phyloP scores from a whole-genome alignment of 2,113 vertebrate genomes.

The Axis porcinus region DNA sequence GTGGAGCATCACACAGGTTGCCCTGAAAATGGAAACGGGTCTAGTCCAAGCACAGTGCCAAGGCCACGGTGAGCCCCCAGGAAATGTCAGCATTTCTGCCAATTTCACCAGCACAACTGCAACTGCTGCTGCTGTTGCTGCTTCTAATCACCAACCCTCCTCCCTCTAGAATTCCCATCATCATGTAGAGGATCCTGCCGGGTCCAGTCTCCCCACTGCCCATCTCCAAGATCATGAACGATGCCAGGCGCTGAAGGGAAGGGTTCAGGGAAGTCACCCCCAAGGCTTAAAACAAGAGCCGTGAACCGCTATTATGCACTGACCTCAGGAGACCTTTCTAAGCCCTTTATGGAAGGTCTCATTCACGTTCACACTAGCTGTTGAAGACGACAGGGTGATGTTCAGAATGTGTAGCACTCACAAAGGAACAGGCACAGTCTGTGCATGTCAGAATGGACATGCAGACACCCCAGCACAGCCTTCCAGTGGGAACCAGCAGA shows the following conservation, averaged over 20 bases:
- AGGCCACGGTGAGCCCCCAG: not conserved
- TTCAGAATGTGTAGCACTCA: not conserved
- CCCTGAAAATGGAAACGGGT: not conserved
- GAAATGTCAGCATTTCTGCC: not conserved
- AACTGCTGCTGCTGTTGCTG: accelerated
- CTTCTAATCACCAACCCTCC: accelerated
- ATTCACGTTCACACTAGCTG: not conserved
- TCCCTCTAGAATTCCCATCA: not conserved
- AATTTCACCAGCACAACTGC: not conserved
- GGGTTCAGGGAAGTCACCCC: not conserved
- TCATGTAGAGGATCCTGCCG: too few relatives aligned
- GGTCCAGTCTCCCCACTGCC: not conserved
- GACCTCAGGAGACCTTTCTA: accelerated
- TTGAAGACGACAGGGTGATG: not conserved
- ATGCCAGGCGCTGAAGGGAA: not conserved
- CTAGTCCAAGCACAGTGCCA: too few relatives aligned
- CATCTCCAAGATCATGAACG: not conserved
- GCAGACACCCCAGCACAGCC: too few relatives aligned
- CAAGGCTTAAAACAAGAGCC: accelerated
- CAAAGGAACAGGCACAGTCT: not conserved
- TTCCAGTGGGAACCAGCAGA: accelerated
- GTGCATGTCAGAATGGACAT: accelerated
- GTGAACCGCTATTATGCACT: too few relatives aligned
- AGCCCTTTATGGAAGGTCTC: not conserved
- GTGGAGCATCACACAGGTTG: accelerated